Evolutionary conservation across 2,797 vertebrate genomes (phyloP).

Genomic region (Lacerta agilis): DNA sequence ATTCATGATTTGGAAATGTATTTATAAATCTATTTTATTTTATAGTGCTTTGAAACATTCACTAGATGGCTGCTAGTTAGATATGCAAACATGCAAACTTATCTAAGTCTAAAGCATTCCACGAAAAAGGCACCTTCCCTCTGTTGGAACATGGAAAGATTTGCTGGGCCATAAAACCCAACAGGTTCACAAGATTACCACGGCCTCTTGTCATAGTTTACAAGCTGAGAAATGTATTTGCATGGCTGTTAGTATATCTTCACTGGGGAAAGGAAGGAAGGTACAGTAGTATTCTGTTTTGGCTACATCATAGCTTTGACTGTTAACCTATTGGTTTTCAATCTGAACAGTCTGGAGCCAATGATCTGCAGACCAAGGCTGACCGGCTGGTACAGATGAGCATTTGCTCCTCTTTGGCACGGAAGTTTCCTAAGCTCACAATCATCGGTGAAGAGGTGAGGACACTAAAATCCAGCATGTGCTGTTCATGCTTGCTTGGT

Average conservation of each 20-base stretch:
- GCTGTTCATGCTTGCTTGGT: neutral
- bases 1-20: neutral
- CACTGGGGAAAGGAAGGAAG: neutral
- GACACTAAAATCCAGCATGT: neutral
- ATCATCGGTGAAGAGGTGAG: constrained; percentile 97
- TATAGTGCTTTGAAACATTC: neutral
- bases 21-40: too few relatives aligned
- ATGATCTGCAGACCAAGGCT: constrained; percentile 95
- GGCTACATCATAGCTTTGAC: neutral
- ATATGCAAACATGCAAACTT: neutral
- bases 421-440: constrained; percentile 89
- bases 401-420: constrained; percentile 91
- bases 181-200: neutral
- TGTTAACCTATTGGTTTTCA: neutral
- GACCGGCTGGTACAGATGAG: constrained; percentile 94
- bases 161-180: neutral
- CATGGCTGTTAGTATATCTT: neutral
- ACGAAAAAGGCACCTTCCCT: neutral
- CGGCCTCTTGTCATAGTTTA: neutral
- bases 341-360: constrained; percentile 83
- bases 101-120: neutral
- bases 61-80: neutral
- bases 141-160: neutral
- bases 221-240: neutral
- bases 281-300: neutral